phyloP scores from a whole-genome alignment of 2,888 invertebrate species.

The Cryptus armator region DNA sequence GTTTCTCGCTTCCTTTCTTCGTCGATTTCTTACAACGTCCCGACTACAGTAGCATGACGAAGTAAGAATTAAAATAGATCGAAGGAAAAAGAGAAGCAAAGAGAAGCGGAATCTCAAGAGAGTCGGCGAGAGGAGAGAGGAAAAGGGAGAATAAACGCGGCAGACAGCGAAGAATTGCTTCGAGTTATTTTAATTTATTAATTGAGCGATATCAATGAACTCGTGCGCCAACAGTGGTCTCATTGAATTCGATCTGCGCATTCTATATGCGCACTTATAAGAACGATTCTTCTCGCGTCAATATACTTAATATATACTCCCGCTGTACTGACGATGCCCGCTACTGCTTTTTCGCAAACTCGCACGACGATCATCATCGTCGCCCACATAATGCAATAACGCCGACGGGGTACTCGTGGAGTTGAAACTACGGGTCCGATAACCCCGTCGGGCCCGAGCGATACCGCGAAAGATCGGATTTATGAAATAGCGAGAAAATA shows the following conservation, averaged over 20 bases:
- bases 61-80: conserved; percentile 15
- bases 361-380: conserved; percentile 33
- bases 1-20: background rate
- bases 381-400: conserved; percentile 26
- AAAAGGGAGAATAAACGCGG: conserved; percentile 56
- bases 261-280: background rate
- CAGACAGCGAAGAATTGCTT: conserved; percentile 71
- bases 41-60: background rate
- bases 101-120: background rate
- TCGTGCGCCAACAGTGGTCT: conserved; percentile 82
- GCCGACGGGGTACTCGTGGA: conserved; percentile 17
- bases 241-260: conserved; percentile 81
- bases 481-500: conserved; percentile 33
- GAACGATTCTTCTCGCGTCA: conserved; percentile 25
- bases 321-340: conserved; percentile 2
- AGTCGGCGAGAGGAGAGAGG: conserved; percentile 23
- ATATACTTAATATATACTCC: conserved; percentile 3
- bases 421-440: conserved; percentile 53
- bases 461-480: conserved; percentile 32
- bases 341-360: conserved; percentile 34
- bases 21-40: background rate
- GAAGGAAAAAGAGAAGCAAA: background rate
- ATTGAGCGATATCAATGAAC: conserved; percentile 84
- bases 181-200: conserved; percentile 83
- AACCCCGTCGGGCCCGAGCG: conserved; percentile 54